Evolutionary conservation across 2,113 vertebrate genomes (phyloP).

Genomic region (Cricetomys ansorgei): DNA sequence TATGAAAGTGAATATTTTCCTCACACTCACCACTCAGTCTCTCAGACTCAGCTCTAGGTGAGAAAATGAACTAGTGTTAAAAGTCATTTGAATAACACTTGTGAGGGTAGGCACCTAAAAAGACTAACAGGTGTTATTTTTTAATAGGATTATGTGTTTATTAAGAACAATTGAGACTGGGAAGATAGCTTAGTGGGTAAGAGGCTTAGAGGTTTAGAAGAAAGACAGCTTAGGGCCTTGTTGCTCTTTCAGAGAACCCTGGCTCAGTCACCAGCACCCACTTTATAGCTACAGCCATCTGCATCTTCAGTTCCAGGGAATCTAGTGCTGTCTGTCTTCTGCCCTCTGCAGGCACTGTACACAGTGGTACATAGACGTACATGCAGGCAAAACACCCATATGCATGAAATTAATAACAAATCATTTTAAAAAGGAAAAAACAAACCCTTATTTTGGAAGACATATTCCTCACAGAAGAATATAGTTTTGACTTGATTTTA

Average conservation of each 20-base stretch:
- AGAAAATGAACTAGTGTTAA: neutral
- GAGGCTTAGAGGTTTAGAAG: neutral
- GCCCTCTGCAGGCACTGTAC: neutral
- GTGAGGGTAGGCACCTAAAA: neutral
- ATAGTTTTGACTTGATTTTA: neutral
- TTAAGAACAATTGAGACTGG: neutral
- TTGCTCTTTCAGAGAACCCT: neutral
- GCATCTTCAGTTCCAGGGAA: neutral
- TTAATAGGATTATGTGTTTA: neutral
- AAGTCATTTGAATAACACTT: neutral
- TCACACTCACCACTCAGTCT: neutral
- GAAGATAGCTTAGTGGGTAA: neutral
- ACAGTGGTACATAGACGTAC: neutral
- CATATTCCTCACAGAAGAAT: neutral
- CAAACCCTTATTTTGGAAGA: neutral
- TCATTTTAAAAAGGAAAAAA: neutral
- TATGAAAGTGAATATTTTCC: neutral
- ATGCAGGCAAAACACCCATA: neutral
- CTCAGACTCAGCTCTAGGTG: neutral
- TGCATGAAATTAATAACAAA: neutral
- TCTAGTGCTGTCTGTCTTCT: neutral
- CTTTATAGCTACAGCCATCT: neutral
- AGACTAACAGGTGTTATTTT: neutral
- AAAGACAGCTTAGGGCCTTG: neutral
- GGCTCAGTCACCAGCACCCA: neutral